Conservation (phyloP, 2,113 vertebrate species). For the Petrocephalus microphthalmus region DNA sequence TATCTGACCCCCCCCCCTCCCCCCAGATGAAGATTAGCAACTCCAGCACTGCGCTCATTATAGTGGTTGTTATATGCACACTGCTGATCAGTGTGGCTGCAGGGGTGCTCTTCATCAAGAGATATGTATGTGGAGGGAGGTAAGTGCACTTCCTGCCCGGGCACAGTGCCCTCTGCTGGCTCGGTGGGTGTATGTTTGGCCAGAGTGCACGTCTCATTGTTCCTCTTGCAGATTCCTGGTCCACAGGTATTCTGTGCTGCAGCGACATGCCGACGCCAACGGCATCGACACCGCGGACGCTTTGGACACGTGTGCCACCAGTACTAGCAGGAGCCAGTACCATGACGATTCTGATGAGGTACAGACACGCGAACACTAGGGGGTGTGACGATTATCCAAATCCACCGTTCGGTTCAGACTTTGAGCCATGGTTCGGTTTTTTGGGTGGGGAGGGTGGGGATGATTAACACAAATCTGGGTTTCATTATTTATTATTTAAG, state of each 20-base stretch:
- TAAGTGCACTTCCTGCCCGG: constrained; percentile 46
- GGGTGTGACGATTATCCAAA: neutral
- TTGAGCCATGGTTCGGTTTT: neutral
- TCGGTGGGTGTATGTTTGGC: neutral
- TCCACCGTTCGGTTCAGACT: neutral
- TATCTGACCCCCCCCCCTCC: neutral
- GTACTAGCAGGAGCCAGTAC: constrained; percentile 61
- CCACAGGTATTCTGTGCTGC: constrained; percentile 82
- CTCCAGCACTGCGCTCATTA: constrained; percentile 61
- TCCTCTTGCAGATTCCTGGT: constrained; percentile 77
- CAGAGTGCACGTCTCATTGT: neutral
- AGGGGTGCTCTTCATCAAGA: constrained; percentile 78
- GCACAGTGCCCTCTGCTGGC: neutral
- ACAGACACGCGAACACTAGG: constrained; percentile 19
- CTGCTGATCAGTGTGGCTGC: constrained; percentile 61
- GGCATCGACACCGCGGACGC: constrained; percentile 72
- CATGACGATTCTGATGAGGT: constrained; percentile 91
- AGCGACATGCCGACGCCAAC: constrained; percentile 73
- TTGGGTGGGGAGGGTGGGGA: neutral
- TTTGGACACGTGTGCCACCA: constrained; percentile 53
- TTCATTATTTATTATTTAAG: neutral
- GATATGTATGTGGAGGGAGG: constrained; percentile 88
- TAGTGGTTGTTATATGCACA: constrained; percentile 69
- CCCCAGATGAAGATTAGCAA: constrained; percentile 45
- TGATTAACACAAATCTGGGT: neutral